Conservation (phyloP, 2,888 invertebrate genomes). For the Julus scandinavius region DNA sequence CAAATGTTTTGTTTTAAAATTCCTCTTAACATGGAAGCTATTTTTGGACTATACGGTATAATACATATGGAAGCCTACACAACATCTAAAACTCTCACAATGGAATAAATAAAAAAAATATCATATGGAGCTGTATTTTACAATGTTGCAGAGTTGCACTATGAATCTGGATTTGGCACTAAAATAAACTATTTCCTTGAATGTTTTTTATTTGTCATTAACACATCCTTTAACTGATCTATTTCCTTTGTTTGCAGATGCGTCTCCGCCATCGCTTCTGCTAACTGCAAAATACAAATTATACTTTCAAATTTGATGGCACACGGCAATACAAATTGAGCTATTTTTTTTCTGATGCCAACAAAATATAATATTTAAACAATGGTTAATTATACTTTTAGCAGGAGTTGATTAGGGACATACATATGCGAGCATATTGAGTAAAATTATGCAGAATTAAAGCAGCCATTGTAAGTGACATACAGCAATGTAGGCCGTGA, state of each 20-base stretch:
- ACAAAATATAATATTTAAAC: no score
- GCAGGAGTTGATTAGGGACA: no score
- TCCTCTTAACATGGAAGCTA: not conserved
- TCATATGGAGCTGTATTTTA: not conserved
- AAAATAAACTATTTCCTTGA: not conserved
- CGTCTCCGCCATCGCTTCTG: constrained; percentile 73
- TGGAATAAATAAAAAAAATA: not conserved
- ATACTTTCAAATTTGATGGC: not conserved
- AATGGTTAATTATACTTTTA: no score
- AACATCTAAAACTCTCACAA: not conserved
- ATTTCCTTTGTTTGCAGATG: constrained; percentile 71
- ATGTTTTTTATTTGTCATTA: not conserved
- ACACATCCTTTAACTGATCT: constrained; percentile 66
- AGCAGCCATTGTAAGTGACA: no score
- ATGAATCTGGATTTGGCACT: not conserved
- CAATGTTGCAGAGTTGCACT: not conserved
- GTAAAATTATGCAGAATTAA: not conserved
- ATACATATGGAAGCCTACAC: not conserved
- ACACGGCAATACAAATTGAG: not conserved
- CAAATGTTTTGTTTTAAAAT: not conserved
- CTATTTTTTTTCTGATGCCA: not conserved
- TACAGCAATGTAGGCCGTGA: no score
- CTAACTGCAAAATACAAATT: constrained; percentile 68
- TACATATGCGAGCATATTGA: no score
- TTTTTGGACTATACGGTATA: not conserved